A percentile compares a stretch with the other conserved stretches of the same genome.
Conservation (phyloP, 2,113 vertebrate genomes). For the Macrotis lagotis region DNA sequence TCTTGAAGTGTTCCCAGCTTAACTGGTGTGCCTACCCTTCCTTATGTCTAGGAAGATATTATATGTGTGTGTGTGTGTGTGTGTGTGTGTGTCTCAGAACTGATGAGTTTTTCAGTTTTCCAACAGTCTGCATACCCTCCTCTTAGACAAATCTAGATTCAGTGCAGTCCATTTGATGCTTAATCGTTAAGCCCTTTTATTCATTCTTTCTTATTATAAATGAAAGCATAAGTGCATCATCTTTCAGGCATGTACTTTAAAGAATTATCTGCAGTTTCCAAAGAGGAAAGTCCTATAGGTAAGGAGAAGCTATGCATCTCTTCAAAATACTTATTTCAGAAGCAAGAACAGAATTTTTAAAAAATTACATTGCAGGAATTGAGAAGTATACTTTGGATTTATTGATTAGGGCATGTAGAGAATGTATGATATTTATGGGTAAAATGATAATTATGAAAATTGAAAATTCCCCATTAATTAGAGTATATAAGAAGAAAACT, state of each 20-base stretch:
- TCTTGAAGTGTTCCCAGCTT: constrained; percentile 55
- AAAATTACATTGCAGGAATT: neutral
- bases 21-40: too few species aligned
- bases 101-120: constrained; percentile 34
- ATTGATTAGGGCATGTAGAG: neutral
- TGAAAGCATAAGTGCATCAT: neutral
- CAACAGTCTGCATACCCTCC: neutral
- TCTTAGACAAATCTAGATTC: neutral
- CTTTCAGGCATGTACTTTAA: neutral
- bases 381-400: neutral
- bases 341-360: neutral
- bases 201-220: neutral
- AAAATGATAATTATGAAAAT: too few species aligned
- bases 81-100: constrained; percentile 23
- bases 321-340: neutral
- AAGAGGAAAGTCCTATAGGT: neutral
- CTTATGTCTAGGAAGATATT: constrained; percentile 20
- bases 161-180: neutral
- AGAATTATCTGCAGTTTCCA: neutral
- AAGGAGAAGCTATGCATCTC: neutral
- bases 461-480: too few species aligned
- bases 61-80: too few species aligned
- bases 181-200: neutral
- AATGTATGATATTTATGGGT: too few species aligned
- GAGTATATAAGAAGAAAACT: neutral